Evolutionary conservation across 2,113 vertebrate species (phyloP), one percentile per base, ranked within the genome.

Genomic region (Triplophysa rosa): DNA sequence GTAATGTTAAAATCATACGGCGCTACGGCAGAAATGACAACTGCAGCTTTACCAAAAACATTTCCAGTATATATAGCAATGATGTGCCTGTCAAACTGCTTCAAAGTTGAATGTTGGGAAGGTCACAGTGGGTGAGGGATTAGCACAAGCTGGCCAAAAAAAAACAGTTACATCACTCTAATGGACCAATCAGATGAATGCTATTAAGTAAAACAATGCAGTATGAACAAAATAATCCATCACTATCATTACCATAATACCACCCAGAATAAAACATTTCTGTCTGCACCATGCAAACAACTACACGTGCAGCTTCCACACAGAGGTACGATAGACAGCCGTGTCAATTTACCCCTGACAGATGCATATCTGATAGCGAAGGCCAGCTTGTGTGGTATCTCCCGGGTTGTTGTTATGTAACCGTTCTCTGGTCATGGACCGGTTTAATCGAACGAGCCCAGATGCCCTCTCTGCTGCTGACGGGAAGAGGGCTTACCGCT

Each of bases 351-450:
- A 13, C 8, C 11, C 21, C 21, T 58, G 58, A 72, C 37, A 65
- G 67, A 63, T 71, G 78, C 29, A 9, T 66, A 65, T 52, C 24
- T 40, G 21, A 68, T 71, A 64, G 23, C 26, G 13, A 0, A 4
- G 52, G 56, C 29, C 1, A 10, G 9, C 54, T 47, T 2, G 13
- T 23, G 3, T 8, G 33, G 4, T 49, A 21, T 42, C 33, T 65
- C 13, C 11, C 63, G 65, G 73, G 45, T 47, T n/a, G 8, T 58
- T 26, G 78, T 84, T 84, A 83, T 61, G 61, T 72, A 83, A 82
- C 65, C 19, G 68, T 71, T 72, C 70, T 37, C 29, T 83, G 37
- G 62, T 61, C 33, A 67, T 61, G 71, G 61, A 21, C 69, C 19
- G 26, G 56, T 78, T 82, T 84, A 82, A 82, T 75, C 59, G 73